Evolutionary conservation across 2,888 invertebrate species (phyloP), one percentile per base, ranked within the genome.

Genomic region (Ectropis crepuscularia): DNA sequence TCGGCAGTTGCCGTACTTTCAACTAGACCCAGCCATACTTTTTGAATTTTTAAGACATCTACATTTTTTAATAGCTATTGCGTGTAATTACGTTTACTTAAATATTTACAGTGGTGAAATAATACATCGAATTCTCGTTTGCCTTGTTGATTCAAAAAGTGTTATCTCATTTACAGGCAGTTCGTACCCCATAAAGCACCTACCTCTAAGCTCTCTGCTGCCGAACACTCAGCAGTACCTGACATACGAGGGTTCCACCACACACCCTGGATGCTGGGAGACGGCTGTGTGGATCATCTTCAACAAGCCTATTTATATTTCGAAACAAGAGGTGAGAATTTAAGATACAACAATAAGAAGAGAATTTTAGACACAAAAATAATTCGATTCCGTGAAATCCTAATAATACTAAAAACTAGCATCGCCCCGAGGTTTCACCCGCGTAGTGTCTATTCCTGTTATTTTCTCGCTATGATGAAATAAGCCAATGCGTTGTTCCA

Each of bases 251-350:
- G 99, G 99, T 36, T 99, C 99, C 73, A 97, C 98, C 75, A 99
- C 99, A 61, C 98, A 98, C 90, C 99, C 99, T 7, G 98, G 99
- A 54, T 99, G 99, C 90, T 98, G 99, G 96, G 99, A 99, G 92
- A 99, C 99, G n/a, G 98, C 99, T 45, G 98, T 99, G 65, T 99
- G 99, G 99, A 96, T 99, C 82, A 97, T 99, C 80, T 95, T 98
- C 89, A 99, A 99, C 93, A 98, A 98, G 89, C 99, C 99, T 69
- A 97, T 99, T 85, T 99, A 98, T 94, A 97, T 99, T 85, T 98
- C 98, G 74, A 96, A 96, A 83, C 97, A 98, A 88, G 98, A 99
- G 96, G 99, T 99, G 90, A 88, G 93, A 10, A 41, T 41, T 10
- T 41, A 41, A 41, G 10, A 7, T 7, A 8, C n/a, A 50, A 38